phyloP scores from a whole-genome alignment of 2,113 vertebrate species.

The Myanophis thanlyinensis region DNA sequence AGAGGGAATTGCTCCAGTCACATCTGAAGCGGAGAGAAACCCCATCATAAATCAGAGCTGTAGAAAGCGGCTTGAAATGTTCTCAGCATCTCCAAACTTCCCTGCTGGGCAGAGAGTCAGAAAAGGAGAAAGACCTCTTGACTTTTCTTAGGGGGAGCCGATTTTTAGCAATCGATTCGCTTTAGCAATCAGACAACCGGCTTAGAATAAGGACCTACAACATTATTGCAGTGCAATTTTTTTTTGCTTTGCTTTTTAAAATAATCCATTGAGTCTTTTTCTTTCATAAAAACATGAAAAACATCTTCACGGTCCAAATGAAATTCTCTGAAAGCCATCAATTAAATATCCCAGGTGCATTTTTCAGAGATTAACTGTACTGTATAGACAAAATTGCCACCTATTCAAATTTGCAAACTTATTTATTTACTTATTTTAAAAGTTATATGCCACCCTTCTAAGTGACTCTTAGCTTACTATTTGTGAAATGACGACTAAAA shows the following conservation, averaged over 20 bases:
- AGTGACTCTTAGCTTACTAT: background rate
- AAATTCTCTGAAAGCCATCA: background rate
- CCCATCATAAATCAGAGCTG: slow-evolving; percentile 61
- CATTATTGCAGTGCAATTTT: background rate
- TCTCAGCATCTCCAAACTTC: background rate
- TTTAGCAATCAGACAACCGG: background rate
- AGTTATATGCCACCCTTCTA: background rate
- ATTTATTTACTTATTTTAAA: background rate
- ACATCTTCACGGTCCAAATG: background rate
- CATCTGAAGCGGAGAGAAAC: slow-evolving; percentile 38
- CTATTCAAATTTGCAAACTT: background rate
- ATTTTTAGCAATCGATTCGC: background rate
- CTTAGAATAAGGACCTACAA: background rate
- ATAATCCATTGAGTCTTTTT: background rate
- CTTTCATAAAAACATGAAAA: background rate
- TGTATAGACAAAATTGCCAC: background rate
- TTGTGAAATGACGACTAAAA: background rate
- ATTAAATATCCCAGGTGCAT: background rate
- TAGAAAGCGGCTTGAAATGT: slow-evolving; percentile 49
- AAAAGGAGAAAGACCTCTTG: background rate
- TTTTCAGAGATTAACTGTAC: background rate
- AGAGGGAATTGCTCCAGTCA: slow-evolving; percentile 39
- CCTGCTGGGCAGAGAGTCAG: background rate
- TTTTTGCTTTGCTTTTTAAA: background rate
- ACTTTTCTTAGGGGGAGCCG: background rate